phyloP scores from a whole-genome alignment of 2,797 vertebrate species.

The Pseudopleuronectes americanus region DNA sequence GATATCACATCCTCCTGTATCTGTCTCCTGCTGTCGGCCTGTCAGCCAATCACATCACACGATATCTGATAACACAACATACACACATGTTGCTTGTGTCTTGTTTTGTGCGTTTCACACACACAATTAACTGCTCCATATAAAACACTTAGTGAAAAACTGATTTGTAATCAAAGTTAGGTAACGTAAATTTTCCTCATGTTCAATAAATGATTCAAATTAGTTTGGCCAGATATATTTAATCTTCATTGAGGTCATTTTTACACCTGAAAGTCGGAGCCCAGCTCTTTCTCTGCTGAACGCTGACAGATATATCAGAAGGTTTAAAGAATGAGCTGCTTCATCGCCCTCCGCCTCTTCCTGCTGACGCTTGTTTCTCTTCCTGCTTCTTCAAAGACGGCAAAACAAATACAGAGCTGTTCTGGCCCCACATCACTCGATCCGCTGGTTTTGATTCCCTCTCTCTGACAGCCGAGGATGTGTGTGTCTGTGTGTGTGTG shows the following conservation, averaged over 20 bases:
- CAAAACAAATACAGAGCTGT: conserved; percentile 63
- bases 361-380: conserved; percentile 61
- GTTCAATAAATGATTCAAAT: too few species aligned
- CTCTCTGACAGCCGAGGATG: conserved; percentile 21
- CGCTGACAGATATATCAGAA: too few species aligned
- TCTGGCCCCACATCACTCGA: conserved; percentile 57
- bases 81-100: conserved; percentile 14
- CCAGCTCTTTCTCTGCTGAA: too few species aligned
- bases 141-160: too few species aligned
- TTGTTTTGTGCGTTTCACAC: background rate
- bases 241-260: too few species aligned
- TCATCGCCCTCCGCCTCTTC: background rate
- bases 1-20: conserved; percentile 34
- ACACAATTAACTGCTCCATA: too few species aligned
- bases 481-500: conserved; percentile 23
- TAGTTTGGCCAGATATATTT: too few species aligned
- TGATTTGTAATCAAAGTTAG: too few species aligned
- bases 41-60: conserved; percentile 33
- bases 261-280: too few species aligned
- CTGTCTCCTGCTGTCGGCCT: conserved; percentile 18
- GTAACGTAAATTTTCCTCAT: too few species aligned
- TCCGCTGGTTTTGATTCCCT: conserved; percentile 45
- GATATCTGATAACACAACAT: conserved; percentile 25
- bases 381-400: conserved; percentile 58
- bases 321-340: background rate